These are phyloP conservation scores for Ylistrum balloti DNA, from an alignment of 1,140 invertebrate genomes.

Conservation along the genomic window DNA sequence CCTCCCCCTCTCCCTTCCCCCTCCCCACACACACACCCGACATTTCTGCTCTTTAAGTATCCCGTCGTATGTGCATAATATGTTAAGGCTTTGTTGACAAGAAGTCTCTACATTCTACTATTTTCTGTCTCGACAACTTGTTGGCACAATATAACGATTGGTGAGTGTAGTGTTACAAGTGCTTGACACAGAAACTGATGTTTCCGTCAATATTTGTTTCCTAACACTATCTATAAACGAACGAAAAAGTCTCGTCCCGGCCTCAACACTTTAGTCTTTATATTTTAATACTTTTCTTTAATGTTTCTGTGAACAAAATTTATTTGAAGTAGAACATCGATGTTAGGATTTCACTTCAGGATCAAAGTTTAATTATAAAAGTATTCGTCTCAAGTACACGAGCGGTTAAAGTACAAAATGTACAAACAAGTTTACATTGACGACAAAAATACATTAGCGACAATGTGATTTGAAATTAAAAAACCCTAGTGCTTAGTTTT, in stretches of 20 bases:
- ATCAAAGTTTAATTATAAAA: background rate
- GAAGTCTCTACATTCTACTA: background rate
- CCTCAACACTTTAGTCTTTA: background rate
- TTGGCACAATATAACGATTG: background rate
- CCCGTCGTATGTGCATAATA: background rate
- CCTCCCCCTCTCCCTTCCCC: too few relatives aligned
- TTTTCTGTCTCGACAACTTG: background rate
- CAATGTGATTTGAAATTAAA: background rate
- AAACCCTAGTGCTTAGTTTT: too few relatives aligned
- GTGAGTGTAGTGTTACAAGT: background rate
- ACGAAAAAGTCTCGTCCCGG: background rate
- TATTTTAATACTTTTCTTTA: background rate
- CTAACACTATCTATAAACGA: background rate
- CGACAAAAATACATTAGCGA: background rate
- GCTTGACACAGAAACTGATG: background rate
- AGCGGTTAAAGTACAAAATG: background rate
- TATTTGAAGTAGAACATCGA: background rate
- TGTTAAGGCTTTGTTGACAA: slow-evolving; percentile 16
- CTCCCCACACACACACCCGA: background rate
- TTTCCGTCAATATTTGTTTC: background rate
- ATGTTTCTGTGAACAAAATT: background rate
- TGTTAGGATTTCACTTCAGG: background rate
- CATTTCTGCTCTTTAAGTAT: background rate
- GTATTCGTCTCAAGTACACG: background rate
- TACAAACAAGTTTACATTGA: background rate